Base-by-base conservation (phyloP, 2,797 vertebrate species). In the Philypnodon macrostomus region DNA sequence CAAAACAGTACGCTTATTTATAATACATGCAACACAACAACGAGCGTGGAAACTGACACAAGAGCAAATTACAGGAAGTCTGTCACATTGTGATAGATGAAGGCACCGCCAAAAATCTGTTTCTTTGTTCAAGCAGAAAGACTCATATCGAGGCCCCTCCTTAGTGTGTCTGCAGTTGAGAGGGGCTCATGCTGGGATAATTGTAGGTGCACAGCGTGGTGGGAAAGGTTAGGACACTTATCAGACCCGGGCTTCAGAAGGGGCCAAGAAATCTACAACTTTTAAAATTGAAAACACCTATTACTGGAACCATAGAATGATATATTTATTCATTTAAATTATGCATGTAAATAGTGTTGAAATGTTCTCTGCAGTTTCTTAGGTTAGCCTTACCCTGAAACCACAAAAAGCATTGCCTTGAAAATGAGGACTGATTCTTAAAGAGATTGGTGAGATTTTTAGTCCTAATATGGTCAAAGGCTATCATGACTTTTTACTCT, bases 151-250 rank as follows among this genome's bases (percentile, higher is more conserved):
- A 3, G 3, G 1, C 1, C 12, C 1, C 26, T 58, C 19, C 9
- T 18, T 2, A 16, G 23, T 46, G 21, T 33, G 41, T 15, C 32
- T 6, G 15, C 27, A 26, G 6, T 17, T 53, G 49, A 58, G 29
- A 9, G 11, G 15, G 38, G 5, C 1, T 13, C 14, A 1, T n/a
- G 55, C 55, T 60, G 52, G 26, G 52, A 47, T 63, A 40, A 53
- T 47, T 46, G 15, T 8, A 7, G 19, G 40, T 33, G 16, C 27
- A 2, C 5, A 1, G 26, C 29, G 24, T 48, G 53, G 31, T 30
- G 27, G 41, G 41, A 44, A 44, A 44, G 41, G 41, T 44, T 30
- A 18, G 41, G 41, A 18, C 41, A 44, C 27, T 30, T 19, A n/a
- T n/a, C n/a, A n/a, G n/a, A n/a, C n/a, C n/a, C n/a, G n/a, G 41